Evolutionary conservation across 2,888 invertebrate genomes (phyloP).

Genomic region (Drosophila anomalipes): DNA sequence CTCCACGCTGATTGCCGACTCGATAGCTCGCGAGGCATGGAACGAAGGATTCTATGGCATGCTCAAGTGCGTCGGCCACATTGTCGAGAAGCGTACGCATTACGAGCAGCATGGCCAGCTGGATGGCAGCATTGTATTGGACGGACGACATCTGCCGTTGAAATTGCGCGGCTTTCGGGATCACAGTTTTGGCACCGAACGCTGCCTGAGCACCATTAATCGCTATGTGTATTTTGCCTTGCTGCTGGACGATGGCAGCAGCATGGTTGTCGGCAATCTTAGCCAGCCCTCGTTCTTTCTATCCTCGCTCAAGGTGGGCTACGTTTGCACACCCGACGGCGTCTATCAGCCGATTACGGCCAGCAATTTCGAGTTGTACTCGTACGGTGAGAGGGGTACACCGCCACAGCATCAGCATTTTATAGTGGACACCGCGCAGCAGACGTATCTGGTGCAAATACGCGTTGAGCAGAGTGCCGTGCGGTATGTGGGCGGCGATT

Average conservation of each 20-base stretch:
- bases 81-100: constrained; percentile 88
- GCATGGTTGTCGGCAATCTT: constrained; percentile 90
- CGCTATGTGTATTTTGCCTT: constrained; percentile 92
- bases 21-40: constrained; percentile 92
- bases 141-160: constrained; percentile 86
- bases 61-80: constrained; percentile 87
- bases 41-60: constrained; percentile 88
- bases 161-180: constrained; percentile 91
- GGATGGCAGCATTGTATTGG: constrained; percentile 87
- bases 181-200: constrained; percentile 91
- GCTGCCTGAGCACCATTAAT: constrained; percentile 91
- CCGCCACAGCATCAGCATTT: constrained; percentile 89
- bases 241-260: constrained; percentile 89
- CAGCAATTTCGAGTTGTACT: constrained; percentile 88
- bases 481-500: constrained; percentile 89
- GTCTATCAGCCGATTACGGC: constrained; percentile 87
- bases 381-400: constrained; percentile 89
- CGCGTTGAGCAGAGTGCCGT: constrained; percentile 87
- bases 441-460: constrained; percentile 88
- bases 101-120: constrained; percentile 92
- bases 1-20: constrained; percentile 88
- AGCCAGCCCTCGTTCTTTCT: constrained; percentile 89
- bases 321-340: constrained; percentile 87
- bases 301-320: constrained; percentile 88
- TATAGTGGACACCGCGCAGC: constrained; percentile 87